Conservation (phyloP, 2,113 vertebrate genomes). For the Vidua chalybeata region DNA sequence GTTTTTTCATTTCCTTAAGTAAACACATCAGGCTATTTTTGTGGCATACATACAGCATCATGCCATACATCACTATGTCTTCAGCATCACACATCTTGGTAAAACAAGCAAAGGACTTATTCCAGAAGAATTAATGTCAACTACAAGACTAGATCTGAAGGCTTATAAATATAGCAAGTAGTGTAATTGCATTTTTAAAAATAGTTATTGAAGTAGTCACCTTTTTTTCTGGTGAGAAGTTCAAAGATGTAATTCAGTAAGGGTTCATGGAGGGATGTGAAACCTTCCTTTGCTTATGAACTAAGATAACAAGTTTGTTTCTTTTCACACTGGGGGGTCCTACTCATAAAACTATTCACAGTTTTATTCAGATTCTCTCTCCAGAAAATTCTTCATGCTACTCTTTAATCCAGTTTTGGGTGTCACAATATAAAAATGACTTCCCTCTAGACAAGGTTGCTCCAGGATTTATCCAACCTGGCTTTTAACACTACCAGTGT, state of each 20-base stretch:
- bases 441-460: neutral
- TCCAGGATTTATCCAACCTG: neutral
- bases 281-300: neutral
- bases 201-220: neutral
- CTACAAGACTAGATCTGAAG: neutral
- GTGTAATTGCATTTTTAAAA: neutral
- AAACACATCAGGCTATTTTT: neutral
- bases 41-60: neutral
- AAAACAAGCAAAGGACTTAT: neutral
- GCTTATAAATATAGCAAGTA: neutral
- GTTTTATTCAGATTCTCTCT: neutral
- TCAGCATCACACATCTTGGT: neutral
- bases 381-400: neutral
- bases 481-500: neutral
- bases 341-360: neutral
- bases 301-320: neutral
- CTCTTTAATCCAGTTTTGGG: neutral
- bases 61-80: neutral
- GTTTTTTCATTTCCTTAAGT: neutral
- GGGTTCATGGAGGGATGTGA: neutral
- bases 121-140: neutral
- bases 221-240: neutral
- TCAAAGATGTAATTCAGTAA: neutral
- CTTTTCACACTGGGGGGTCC: neutral
- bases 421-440: neutral